A percentile compares a stretch with the other conserved stretches of the same genome.
These are phyloP conservation scores for Molothrus aeneus DNA, from an alignment of 2,797 vertebrate species.

Conservation along the genomic window DNA sequence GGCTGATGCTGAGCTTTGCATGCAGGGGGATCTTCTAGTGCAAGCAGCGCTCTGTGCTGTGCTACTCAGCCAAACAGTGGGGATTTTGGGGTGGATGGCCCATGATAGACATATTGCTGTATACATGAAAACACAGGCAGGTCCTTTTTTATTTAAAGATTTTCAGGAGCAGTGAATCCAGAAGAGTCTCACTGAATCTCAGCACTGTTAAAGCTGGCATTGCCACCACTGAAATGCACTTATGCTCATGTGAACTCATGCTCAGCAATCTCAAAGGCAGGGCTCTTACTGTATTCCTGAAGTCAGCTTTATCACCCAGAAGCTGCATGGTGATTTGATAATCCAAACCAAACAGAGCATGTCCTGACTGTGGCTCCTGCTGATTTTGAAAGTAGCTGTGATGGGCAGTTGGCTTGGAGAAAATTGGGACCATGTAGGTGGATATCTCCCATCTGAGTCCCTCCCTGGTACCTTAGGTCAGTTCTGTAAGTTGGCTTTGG, in stretches of 20 bases:
- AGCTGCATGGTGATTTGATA: background rate
- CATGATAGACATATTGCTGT: background rate
- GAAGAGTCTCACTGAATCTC: background rate
- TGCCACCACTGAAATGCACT: background rate
- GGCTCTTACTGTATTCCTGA: background rate
- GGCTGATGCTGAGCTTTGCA: background rate
- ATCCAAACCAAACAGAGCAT: background rate
- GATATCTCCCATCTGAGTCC: background rate
- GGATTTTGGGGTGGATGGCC: background rate
- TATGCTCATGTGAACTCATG: background rate
- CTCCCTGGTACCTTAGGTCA: background rate
- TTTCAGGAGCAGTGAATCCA: background rate
- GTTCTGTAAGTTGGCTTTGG: background rate
- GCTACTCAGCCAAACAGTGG: background rate
- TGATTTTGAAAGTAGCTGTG: background rate
- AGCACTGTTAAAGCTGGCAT: background rate
- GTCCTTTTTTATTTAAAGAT: background rate
- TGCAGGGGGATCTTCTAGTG: background rate
- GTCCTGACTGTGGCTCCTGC: background rate
- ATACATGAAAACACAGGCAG: background rate
- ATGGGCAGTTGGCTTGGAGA: background rate
- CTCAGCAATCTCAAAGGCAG: background rate
- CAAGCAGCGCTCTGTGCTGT: background rate
- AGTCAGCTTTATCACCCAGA: background rate
- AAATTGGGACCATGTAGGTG: too few species aligned